Percentiles rank a stretch among this genome's conserved stretches.
Evolutionary conservation across 2,797 vertebrate species (phyloP).

Genomic region (Cuniculus paca): DNA sequence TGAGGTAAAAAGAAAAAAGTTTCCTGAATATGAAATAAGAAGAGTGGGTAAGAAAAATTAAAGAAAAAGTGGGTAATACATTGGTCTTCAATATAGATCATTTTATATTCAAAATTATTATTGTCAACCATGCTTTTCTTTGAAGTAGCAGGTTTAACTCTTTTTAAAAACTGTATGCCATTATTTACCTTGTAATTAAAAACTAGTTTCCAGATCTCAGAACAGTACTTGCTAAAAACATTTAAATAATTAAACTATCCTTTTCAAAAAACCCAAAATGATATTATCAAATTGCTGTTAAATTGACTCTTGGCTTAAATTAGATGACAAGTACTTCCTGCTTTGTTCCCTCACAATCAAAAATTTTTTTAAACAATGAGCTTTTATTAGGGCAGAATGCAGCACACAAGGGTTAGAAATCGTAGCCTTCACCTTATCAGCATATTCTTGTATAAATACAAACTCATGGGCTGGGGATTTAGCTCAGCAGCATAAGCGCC

Average conservation of each 20-base stretch:
- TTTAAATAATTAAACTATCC: constrained; percentile 42
- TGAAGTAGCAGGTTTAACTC: constrained; percentile 28
- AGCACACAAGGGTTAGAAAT: not conserved
- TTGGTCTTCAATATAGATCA: constrained; percentile 77
- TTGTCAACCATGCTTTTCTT: constrained; percentile 43
- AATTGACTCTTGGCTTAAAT: not conserved
- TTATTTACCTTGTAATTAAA: constrained; percentile 21
- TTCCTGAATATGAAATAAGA: constrained; percentile 68
- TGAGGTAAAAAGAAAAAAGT: constrained; percentile 55
- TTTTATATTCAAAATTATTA: constrained; percentile 84
- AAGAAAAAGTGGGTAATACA: constrained; percentile 76
- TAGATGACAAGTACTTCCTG: not conserved
- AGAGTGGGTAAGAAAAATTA: constrained; percentile 66
- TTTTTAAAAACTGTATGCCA: not conserved
- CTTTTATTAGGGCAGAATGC: not conserved
- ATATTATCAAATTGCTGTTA: not conserved
- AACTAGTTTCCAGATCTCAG: not conserved
- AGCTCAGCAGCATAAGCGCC: too few relatives aligned
- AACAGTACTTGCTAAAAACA: constrained; percentile 8
- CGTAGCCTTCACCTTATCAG: not conserved
- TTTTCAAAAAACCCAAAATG: not conserved
- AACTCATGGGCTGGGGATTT: too few relatives aligned
- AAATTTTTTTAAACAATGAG: not conserved
- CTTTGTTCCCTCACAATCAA: not conserved
- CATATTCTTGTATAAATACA: not conserved